These are phyloP conservation scores for Poecilus cupreus DNA, from an alignment of 2,888 invertebrate species.

Conservation along the genomic window DNA sequence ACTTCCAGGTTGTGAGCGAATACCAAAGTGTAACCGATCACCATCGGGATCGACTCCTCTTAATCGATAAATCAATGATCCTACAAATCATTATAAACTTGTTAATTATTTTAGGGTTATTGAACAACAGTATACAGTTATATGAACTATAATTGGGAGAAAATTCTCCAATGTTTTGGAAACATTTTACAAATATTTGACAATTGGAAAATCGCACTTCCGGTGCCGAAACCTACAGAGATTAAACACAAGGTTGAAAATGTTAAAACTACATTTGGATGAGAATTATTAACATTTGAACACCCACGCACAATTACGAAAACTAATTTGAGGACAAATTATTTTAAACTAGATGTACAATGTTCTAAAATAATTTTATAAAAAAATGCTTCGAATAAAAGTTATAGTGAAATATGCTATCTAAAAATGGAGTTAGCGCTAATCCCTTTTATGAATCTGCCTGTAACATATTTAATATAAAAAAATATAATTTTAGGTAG, in stretches of 20 bases:
- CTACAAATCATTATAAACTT: conserved; percentile 71
- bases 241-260: conserved; percentile 28
- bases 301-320: not conserved
- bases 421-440: no score
- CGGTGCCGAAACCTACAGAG: not conserved
- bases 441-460: no score
- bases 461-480: no score
- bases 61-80: conserved; percentile 87
- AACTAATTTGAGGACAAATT: conserved; percentile 41
- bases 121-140: not conserved
- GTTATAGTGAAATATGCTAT: no score
- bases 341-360: no score
- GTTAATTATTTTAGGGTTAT: not conserved
- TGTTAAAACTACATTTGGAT: conserved; percentile 40
- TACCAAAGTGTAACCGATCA: conserved; percentile 87
- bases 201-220: conserved; percentile 26
- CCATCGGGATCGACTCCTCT: conserved; percentile 90
- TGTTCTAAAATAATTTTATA: no score
- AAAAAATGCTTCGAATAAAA: no score
- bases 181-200: not conserved
- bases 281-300: not conserved
- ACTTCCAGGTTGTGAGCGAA: conserved; percentile 86
- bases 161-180: not conserved
- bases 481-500: no score
- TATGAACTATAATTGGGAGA: not conserved